These are phyloP conservation scores for Nasua narica DNA, from an alignment of 2,797 vertebrate genomes.

Conservation along the genomic window DNA sequence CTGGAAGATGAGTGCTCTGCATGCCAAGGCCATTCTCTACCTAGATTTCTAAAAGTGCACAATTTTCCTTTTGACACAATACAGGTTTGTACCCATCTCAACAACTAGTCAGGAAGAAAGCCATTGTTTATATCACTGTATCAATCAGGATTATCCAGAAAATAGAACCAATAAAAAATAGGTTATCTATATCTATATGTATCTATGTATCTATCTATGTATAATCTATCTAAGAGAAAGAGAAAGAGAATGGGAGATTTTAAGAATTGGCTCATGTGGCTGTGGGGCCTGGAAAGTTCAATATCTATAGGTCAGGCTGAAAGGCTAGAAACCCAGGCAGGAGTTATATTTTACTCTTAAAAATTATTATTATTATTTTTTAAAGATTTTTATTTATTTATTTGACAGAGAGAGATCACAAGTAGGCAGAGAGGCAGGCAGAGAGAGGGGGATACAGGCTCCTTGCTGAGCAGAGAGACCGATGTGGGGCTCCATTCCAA, in stretches of 20 bases:
- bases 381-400: no score
- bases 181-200: not conserved
- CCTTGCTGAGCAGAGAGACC: no score
- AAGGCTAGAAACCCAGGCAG: not conserved
- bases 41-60: not conserved
- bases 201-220: not conserved
- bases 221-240: not conserved
- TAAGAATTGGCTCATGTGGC: not conserved
- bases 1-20: not conserved
- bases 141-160: not conserved
- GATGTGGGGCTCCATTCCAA: no score
- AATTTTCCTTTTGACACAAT: not conserved
- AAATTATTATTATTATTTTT: no score
- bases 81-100: not conserved
- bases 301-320: not conserved
- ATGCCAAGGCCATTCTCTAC: not conserved
- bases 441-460: no score
- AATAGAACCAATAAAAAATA: not conserved
- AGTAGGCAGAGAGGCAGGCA: no score
- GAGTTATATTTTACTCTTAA: not conserved
- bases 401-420: no score
- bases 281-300: not conserved
- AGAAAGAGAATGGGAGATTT: not conserved
- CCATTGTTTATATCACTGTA: not conserved
- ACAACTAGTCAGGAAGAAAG: not conserved